These are phyloP conservation scores for Microtus montanus DNA, from an alignment of 2,113 vertebrate species.

Conservation along the genomic window DNA sequence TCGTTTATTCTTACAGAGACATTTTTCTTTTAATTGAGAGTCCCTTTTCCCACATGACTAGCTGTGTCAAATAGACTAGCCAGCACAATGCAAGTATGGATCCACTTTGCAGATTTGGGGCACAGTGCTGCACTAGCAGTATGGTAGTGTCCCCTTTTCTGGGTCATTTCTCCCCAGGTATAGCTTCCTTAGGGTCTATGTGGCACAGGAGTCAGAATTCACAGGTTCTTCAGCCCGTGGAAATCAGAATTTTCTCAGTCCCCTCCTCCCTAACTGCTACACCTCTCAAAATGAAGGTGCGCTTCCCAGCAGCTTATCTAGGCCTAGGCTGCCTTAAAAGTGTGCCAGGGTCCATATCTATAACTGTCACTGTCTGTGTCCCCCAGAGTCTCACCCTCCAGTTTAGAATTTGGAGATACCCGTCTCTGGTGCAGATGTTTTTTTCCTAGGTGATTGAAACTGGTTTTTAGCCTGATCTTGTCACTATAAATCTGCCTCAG, in stretches of 20 bases:
- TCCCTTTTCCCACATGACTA: not conserved
- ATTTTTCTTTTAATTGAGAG: not conserved
- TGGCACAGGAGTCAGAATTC: not conserved
- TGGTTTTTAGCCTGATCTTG: not conserved
- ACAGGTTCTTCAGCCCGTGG: not conserved
- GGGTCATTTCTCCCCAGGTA: not conserved
- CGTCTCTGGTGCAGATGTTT: not conserved
- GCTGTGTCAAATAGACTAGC: not conserved
- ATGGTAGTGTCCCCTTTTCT: not conserved
- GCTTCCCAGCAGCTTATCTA: not conserved
- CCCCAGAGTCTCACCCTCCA: not conserved
- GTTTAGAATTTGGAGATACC: not conserved
- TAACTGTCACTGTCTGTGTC: not conserved
- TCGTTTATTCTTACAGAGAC: not conserved
- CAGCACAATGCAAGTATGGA: not conserved
- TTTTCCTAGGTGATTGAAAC: not conserved
- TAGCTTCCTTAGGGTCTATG: not conserved
- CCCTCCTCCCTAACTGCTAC: not conserved
- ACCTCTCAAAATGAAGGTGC: not conserved
- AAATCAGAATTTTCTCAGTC: not conserved
- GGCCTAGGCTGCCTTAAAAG: not conserved
- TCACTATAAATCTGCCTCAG: not conserved
- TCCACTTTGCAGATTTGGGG: not conserved
- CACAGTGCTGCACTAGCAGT: not conserved
- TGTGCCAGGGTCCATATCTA: not conserved